Base-by-base conservation (phyloP, 2,888 invertebrate species). In the Meta bourneti region DNA sequence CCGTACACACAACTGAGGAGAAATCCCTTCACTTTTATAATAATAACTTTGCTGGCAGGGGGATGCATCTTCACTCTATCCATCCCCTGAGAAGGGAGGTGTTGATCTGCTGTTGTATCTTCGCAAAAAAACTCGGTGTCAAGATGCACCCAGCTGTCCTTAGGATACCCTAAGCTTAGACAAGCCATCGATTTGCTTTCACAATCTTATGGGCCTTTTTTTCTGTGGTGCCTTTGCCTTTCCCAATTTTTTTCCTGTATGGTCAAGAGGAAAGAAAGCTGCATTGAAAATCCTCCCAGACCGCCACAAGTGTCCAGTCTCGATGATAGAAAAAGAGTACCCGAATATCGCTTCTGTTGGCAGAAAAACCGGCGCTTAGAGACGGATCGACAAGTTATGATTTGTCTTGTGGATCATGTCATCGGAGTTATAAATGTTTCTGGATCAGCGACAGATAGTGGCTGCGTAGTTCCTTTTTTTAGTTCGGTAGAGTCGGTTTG, bases 121-220 rank as follows among this genome's bases (percentile, higher is more conserved):
- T 51, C 74, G 77, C n/a, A 19, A 8, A 61, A 61, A 54, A 71
- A 77, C 78, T 86, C n/a, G 75, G 89, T 91, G 91, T 91, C 91
- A 91, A 83, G 91, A 87, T 87, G 87, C 87, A 72, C 91, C 87
- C 91, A 91, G 91, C 91, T 91, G 91, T 77, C 78, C 87, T 52
- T 61, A 16, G 54, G 51, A 34, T 61, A 52, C 82, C 77, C 48
- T 71, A 71, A 69, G 83, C 82, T 87, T 87, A 87, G 82, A 20
- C 75, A 83, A 71, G 83, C 78, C 78, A 91, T 91, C 87, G 91
- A 91, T 91, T 74, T 75, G 72, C 54, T 71, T n/a, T 49, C 20
- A 19, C n/a, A 34, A 61, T 70, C 72, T 61, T 71, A 19, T 87
- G 70, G 20, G 19, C 20, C 20, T 83, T 83, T 72, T 48, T 34